A percentile compares a stretch with the other conserved stretches of the same genome.
Conservation (phyloP, 2,888 invertebrate species). For the Metacarcinus magister region DNA sequence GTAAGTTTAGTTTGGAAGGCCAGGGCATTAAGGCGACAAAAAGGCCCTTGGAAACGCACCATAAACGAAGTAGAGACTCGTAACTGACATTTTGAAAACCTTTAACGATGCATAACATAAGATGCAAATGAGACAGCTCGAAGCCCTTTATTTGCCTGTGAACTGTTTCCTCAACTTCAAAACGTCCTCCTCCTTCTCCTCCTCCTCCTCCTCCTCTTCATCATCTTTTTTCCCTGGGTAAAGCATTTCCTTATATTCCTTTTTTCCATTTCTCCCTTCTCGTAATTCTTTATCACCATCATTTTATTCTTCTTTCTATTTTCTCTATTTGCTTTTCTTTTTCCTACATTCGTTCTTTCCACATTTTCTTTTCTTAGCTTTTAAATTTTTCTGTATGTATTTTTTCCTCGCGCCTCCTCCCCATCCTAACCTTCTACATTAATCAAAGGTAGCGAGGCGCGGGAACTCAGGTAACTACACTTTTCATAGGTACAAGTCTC, state of each 20-base stretch:
- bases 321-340: neutral
- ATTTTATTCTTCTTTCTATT: neutral
- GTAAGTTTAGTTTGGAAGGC: neutral
- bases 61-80: constrained; percentile 9
- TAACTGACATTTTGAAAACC: neutral
- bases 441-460: neutral
- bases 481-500: neutral
- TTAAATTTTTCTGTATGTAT: too few species aligned
- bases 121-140: neutral
- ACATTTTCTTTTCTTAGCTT: too few species aligned
- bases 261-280: constrained; percentile 10
- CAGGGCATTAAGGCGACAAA: neutral
- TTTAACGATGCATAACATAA: neutral
- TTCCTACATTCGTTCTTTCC: too few species aligned
- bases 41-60: neutral
- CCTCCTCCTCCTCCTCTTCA: constrained; percentile 44
- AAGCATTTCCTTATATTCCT: neutral
- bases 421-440: neutral
- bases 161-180: neutral
- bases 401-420: too few species aligned
- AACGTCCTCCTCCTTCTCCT: neutral
- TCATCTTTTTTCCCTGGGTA: neutral
- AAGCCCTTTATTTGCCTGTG: neutral
- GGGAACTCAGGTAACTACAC: neutral
- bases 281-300: neutral